Evolutionary conservation across 2,113 vertebrate species (phyloP).

Genomic region (Hippocampus abdominalis): DNA sequence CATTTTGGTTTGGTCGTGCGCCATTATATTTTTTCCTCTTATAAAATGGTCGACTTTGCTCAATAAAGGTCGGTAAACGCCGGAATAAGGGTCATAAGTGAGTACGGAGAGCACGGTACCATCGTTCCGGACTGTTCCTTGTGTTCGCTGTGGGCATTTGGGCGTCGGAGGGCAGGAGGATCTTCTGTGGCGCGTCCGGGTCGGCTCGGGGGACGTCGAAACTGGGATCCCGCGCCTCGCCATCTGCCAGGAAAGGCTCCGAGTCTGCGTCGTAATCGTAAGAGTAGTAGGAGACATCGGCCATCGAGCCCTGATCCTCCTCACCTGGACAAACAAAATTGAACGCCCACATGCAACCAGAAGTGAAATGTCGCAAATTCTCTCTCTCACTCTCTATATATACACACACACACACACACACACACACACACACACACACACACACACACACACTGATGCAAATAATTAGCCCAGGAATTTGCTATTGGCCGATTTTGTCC

Average conservation of each 20-base stretch:
- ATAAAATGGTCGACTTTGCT: too few relatives aligned
- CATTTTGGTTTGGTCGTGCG: too few relatives aligned
- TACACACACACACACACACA: too few relatives aligned
- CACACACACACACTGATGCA: too few relatives aligned
- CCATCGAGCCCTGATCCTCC: conserved; percentile 72
- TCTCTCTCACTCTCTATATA: too few relatives aligned
- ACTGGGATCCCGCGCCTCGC: conserved; percentile 56
- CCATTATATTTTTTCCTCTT: too few relatives aligned
- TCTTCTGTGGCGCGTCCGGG: conserved; percentile 37
- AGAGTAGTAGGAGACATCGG: conserved; percentile 84
- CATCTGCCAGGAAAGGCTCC: conserved; percentile 72
- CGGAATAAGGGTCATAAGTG: background rate
- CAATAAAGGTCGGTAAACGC: background rate
- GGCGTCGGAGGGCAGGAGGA: conserved; percentile 32
- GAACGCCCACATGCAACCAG: too few relatives aligned
- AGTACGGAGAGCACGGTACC: conserved; percentile 42
- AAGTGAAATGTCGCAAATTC: too few relatives aligned
- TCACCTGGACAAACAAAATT: conserved; percentile 57
- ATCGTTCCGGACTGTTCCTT: conserved; percentile 71
- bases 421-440: too few relatives aligned
- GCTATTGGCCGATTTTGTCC: too few relatives aligned
- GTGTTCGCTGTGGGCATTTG: conserved; percentile 61
- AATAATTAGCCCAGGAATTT: too few relatives aligned
- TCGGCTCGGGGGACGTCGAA: conserved; percentile 52
- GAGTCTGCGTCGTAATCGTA: conserved; percentile 82